Conservation (phyloP, 1,140 invertebrate species). For the Anastatus disparis region DNA sequence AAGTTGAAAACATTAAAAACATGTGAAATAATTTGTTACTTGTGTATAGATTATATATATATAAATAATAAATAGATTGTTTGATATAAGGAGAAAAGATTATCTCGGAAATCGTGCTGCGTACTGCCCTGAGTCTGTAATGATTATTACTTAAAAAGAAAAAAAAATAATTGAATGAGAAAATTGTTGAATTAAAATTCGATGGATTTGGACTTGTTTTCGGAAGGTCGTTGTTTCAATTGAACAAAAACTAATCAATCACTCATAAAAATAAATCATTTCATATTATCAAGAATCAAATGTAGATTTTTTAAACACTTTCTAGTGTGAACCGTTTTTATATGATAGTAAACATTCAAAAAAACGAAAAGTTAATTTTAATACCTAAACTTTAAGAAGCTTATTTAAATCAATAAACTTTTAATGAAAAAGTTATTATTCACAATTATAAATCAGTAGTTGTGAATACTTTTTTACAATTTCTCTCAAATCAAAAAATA, state of each 20-base stretch:
- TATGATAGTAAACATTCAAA: no score
- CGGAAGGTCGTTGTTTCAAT: conserved; percentile 25
- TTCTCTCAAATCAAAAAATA: no score
- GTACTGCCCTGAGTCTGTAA: conserved; percentile 30
- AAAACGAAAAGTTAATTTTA: conserved; percentile 4
- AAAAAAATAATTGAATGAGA: conserved; percentile 4
- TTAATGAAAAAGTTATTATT: neutral
- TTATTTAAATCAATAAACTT: neutral
- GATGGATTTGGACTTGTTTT: conserved; percentile 22
- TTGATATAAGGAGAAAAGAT: conserved; percentile 4
- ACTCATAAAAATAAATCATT: neutral
- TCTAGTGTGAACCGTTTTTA: no score
- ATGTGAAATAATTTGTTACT: conserved; percentile 26
- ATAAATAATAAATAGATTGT: conserved; percentile 15
- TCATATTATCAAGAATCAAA: neutral
- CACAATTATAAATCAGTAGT: no score
- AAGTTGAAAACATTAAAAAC: neutral
- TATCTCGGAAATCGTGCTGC: conserved; percentile 14
- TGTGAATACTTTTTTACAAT: no score
- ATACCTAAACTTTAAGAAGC: conserved; percentile 8
- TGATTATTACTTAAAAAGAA: no score
- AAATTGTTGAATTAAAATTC: conserved; percentile 15
- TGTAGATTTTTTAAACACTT: no score
- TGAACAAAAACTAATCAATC: neutral
- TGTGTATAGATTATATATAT: conserved; percentile 27